Conservation (phyloP, 1,140 invertebrate species). For the Epicauta chinensis region DNA sequence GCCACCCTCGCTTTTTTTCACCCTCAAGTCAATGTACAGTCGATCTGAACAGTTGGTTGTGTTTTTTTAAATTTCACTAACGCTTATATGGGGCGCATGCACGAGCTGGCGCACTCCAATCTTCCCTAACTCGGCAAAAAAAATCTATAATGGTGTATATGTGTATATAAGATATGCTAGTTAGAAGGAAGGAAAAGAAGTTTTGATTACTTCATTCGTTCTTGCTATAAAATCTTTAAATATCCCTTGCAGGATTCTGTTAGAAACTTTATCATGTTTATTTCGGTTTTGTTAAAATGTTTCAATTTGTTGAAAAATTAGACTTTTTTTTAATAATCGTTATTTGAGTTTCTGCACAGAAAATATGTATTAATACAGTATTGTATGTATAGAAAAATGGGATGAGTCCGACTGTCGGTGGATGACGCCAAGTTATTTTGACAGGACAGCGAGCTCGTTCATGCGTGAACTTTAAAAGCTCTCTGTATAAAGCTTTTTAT, state of each 20-base stretch:
- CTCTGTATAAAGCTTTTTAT: slow-evolving; percentile 28
- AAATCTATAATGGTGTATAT: slow-evolving; percentile 42
- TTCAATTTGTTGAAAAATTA: too few species aligned
- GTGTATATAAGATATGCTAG: slow-evolving; percentile 41
- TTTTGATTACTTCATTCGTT: slow-evolving; percentile 35
- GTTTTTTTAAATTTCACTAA: slow-evolving; percentile 11
- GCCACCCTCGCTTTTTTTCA: slow-evolving; percentile 40
- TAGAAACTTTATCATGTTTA: too few species aligned
- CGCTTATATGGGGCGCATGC: slow-evolving; percentile 24
- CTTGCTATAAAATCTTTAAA: too few species aligned
- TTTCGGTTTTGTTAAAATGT: too few species aligned
- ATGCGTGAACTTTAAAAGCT: slow-evolving; percentile 33
- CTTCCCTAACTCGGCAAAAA: slow-evolving; percentile 38
- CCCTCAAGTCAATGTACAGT: slow-evolving; percentile 35
- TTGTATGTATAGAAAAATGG: slow-evolving; percentile 23
- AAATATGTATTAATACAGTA: slow-evolving; percentile 17
- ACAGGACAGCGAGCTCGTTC: slow-evolving; percentile 26
- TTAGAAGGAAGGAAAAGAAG: slow-evolving; percentile 39
- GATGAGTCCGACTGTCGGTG: slow-evolving; percentile 19
- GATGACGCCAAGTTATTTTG: slow-evolving; percentile 27
- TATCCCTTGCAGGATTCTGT: too few species aligned
- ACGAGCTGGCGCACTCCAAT: slow-evolving; percentile 26
- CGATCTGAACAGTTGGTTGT: slow-evolving; percentile 11
- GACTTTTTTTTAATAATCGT: too few species aligned
- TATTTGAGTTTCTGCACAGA: too few species aligned